These are phyloP conservation scores for Aix galericulata DNA, from an alignment of 2,113 vertebrate species.

Conservation along the genomic window DNA sequence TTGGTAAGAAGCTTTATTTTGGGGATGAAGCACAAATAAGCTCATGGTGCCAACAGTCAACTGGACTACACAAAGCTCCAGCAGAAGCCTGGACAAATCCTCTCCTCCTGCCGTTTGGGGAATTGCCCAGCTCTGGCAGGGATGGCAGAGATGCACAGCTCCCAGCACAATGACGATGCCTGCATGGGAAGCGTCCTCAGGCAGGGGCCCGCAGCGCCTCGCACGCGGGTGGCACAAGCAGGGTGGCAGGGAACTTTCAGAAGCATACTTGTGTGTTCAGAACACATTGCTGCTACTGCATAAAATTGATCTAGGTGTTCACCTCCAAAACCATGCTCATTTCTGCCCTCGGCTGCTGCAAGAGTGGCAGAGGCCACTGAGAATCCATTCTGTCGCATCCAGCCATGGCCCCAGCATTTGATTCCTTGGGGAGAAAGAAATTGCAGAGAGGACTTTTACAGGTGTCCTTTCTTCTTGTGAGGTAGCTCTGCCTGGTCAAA, in stretches of 20 bases:
- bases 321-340: background rate
- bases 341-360: background rate
- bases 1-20: background rate
- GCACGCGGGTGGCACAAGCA: background rate
- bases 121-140: background rate
- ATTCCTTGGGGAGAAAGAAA: background rate
- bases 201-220: too few relatives aligned
- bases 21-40: background rate
- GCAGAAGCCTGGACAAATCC: background rate
- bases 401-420: background rate
- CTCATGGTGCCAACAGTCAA: rapidly evolving
- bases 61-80: rapidly evolving
- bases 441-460: background rate
- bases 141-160: too few relatives aligned
- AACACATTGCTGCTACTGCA: background rate
- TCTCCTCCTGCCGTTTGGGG: background rate
- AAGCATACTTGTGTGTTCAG: background rate
- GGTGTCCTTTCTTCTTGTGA: background rate
- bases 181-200: too few relatives aligned
- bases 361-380: background rate
- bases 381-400: background rate
- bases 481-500: background rate
- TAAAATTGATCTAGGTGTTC: background rate
- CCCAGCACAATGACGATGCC: too few relatives aligned
- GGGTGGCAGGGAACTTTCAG: background rate